Evolutionary conservation across 1,140 invertebrate species (phyloP).

Genomic region (Papilio aristodemus): DNA sequence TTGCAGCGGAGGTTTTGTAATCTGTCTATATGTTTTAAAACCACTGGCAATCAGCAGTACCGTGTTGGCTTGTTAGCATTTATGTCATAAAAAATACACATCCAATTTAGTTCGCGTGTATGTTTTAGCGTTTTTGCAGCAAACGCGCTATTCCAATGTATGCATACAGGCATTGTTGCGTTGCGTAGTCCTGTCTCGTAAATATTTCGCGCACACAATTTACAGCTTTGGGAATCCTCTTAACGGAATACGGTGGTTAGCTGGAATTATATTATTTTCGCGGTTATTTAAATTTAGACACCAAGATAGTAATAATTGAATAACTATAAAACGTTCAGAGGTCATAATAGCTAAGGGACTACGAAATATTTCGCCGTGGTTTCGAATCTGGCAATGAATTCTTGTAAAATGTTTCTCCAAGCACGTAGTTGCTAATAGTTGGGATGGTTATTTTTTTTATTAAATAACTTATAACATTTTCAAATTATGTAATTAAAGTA

Average conservation of each 20-base stretch:
- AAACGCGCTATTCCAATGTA: constrained; percentile 51
- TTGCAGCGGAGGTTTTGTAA: not conserved
- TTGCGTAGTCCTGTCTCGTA: constrained; percentile 70
- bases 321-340: not conserved
- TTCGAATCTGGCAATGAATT: too few relatives aligned
- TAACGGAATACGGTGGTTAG: constrained; percentile 61
- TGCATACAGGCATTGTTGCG: constrained; percentile 65
- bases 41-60: not conserved
- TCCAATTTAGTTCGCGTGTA: constrained; percentile 31
- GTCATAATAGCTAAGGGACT: not conserved
- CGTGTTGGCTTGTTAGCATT: constrained; percentile 2
- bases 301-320: not conserved
- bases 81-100: constrained; percentile 20
- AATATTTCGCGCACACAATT: constrained; percentile 74
- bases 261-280: constrained; percentile 30
- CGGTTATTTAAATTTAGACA: constrained; percentile 2
- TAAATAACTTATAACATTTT: too few relatives aligned
- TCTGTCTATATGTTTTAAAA: not conserved
- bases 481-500: too few relatives aligned
- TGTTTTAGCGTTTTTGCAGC: constrained; percentile 61
- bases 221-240: constrained; percentile 74
- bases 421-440: too few relatives aligned
- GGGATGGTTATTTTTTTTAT: too few relatives aligned
- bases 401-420: too few relatives aligned
- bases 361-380: not conserved